A percentile compares a stretch with the other conserved stretches of the same genome.
These are phyloP conservation scores for Enteromius thamalakanensis DNA, from an alignment of 2,797 vertebrate species.

Conservation along the genomic window DNA sequence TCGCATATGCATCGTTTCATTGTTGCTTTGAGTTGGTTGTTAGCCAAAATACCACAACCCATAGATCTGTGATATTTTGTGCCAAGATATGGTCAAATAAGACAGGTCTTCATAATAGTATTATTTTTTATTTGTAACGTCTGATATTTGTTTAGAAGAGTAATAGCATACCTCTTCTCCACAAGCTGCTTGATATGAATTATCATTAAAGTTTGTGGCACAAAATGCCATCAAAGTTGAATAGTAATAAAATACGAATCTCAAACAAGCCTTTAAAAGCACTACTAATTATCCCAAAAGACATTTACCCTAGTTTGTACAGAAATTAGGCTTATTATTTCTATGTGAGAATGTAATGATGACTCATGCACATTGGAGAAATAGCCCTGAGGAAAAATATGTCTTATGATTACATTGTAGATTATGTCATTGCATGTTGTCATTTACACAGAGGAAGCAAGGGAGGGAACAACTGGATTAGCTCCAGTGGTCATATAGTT, in stretches of 20 bases:
- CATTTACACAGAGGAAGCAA: constrained; percentile 16
- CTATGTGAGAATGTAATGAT: constrained; percentile 3
- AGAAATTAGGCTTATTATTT: background rate
- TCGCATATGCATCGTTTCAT: background rate
- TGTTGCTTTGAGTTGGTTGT: background rate
- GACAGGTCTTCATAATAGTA: background rate
- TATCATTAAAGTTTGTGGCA: background rate
- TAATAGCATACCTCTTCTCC: background rate
- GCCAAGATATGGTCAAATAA: background rate
- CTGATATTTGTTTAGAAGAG: background rate
- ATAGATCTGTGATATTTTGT: background rate
- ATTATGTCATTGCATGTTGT: constrained; percentile 17
- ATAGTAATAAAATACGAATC: background rate
- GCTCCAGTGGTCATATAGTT: background rate
- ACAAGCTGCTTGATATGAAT: background rate
- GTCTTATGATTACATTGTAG: background rate
- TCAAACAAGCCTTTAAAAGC: background rate
- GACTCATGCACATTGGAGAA: constrained; percentile 5
- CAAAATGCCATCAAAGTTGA: background rate
- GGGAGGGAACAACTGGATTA: constrained; percentile 24
- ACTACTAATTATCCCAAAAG: background rate
- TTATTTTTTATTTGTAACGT: background rate
- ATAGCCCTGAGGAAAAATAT: constrained; percentile 7
- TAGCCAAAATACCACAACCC: background rate
- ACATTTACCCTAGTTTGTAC: background rate